Conservation (phyloP, 2,888 invertebrate species). For the Andricus quercusramuli region DNA sequence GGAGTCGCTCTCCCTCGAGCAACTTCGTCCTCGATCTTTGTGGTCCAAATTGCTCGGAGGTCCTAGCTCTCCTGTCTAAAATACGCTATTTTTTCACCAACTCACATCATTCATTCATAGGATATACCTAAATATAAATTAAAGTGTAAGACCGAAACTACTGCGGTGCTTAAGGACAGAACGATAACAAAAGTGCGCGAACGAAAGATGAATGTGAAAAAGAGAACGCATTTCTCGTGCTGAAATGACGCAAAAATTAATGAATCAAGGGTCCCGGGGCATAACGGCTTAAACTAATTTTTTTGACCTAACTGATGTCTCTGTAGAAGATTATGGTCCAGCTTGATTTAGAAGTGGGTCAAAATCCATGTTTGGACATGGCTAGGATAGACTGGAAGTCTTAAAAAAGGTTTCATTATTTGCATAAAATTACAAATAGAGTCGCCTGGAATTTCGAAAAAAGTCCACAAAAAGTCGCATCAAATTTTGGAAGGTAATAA, state of each 20-base stretch:
- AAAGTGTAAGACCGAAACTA: conserved; percentile 18
- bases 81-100: conserved; percentile 34
- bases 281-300: too few relatives aligned
- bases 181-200: conserved; percentile 9
- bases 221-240: conserved; percentile 8
- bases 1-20: conserved; percentile 65
- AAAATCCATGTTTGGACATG: too few relatives aligned
- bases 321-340: too few relatives aligned
- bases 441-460: too few relatives aligned
- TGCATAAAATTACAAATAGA: too few relatives aligned
- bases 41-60: conserved; percentile 70
- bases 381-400: too few relatives aligned
- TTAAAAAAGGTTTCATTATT: too few relatives aligned
- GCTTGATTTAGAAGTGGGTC: too few relatives aligned
- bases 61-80: conserved; percentile 72
- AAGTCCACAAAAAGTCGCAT: too few relatives aligned
- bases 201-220: conserved; percentile 9
- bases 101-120: conserved; percentile 32
- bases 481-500: too few relatives aligned
- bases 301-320: too few relatives aligned
- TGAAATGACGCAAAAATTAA: not conserved
- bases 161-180: conserved; percentile 13
- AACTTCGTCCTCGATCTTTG: conserved; percentile 65
- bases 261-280: not conserved
- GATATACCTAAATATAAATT: conserved; percentile 12